Conservation (phyloP, 2,888 invertebrate species). For the Desoria tigrina region DNA sequence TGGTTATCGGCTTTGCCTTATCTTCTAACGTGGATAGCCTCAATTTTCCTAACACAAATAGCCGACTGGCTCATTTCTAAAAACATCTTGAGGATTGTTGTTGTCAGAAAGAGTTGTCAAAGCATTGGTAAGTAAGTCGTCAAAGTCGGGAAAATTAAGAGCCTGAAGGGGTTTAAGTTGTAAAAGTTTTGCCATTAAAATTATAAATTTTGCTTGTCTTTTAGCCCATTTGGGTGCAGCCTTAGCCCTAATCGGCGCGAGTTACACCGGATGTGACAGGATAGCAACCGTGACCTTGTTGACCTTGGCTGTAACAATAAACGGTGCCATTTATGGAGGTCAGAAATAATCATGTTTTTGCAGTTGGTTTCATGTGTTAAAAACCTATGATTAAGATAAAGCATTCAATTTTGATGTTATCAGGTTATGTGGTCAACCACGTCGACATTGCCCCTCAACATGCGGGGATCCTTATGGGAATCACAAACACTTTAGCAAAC, state of each 20-base stretch:
- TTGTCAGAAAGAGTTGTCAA: constrained; percentile 60
- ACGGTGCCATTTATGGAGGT: constrained; percentile 39
- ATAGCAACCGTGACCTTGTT: constrained; percentile 65
- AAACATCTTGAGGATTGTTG: constrained; percentile 56
- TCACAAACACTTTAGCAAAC: constrained; percentile 46
- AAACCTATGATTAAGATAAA: constrained; percentile 3
- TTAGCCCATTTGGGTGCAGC: too few relatives aligned
- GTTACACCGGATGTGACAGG: constrained; percentile 70
- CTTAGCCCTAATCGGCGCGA: constrained; percentile 68
- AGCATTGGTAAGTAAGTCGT: constrained; percentile 57
- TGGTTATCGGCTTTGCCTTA: constrained; percentile 67
- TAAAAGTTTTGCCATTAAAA: too few relatives aligned
- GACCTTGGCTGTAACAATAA: constrained; percentile 57
- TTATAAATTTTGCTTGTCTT: too few relatives aligned
- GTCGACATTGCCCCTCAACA: constrained; percentile 76
- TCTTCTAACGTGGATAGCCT: constrained; percentile 68
- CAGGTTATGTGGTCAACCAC: constrained; percentile 63
- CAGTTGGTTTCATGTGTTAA: constrained; percentile 23
- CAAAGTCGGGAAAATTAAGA: too few relatives aligned
- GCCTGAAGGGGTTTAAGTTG: too few relatives aligned
- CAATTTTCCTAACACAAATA: constrained; percentile 66
- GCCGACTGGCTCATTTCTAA: constrained; percentile 65
- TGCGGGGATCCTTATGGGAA: constrained; percentile 58
- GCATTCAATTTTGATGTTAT: neutral
- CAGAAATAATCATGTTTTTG: too few relatives aligned